These are phyloP conservation scores for Drosophila vallismaia DNA, from an alignment of 2,888 invertebrate genomes.

Conservation along the genomic window DNA sequence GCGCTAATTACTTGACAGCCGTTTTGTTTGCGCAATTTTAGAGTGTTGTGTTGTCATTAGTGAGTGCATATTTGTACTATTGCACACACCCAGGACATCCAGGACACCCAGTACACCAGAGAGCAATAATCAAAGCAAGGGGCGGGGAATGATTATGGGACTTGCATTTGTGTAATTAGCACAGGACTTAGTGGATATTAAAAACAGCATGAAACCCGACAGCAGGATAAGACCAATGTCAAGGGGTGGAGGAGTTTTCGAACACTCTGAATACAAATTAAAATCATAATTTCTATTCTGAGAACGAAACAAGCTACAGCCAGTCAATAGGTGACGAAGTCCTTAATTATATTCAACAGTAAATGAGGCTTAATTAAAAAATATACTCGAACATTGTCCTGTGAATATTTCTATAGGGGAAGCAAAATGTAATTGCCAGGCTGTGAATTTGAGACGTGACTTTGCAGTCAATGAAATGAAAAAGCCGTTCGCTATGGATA, in stretches of 20 bases:
- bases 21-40: slow-evolving; percentile 37
- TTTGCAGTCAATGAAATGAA: slow-evolving; percentile 35
- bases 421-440: slow-evolving; percentile 25
- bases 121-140: slow-evolving; percentile 61
- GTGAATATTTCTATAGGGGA: slow-evolving; percentile 1
- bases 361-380: slow-evolving; percentile 57
- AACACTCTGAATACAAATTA: slow-evolving; percentile 14
- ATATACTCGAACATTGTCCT: slow-evolving; percentile 8
- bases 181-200: slow-evolving; percentile 49
- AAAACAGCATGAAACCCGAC: slow-evolving; percentile 20
- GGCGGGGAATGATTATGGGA: slow-evolving; percentile 11
- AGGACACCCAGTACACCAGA: slow-evolving; percentile 30
- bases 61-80: slow-evolving; percentile 65
- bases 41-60: slow-evolving; percentile 32
- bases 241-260: not conserved
- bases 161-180: slow-evolving; percentile 69
- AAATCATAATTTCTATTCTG: slow-evolving; percentile 38
- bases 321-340: slow-evolving; percentile 31
- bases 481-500: not conserved
- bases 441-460: slow-evolving; percentile 28
- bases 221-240: not conserved
- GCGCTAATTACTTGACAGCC: slow-evolving; percentile 66
- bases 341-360: slow-evolving; percentile 55
- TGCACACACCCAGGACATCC: slow-evolving; percentile 49
- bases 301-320: slow-evolving; percentile 5